These are phyloP conservation scores for Tachypleus tridentatus DNA, from an alignment of 1,140 invertebrate genomes.

Conservation along the genomic window DNA sequence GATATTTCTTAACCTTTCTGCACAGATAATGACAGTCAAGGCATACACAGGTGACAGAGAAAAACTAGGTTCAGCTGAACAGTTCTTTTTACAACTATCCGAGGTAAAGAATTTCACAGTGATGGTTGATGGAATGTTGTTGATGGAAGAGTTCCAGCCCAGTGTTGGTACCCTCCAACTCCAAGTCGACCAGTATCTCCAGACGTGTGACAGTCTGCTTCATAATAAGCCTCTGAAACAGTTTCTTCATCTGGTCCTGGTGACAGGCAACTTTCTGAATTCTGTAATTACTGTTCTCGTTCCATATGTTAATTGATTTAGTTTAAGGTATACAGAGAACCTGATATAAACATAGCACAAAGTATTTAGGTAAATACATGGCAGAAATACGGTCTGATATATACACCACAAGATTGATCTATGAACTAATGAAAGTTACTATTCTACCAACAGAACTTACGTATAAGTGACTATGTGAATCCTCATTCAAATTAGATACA, in stretches of 20 bases:
- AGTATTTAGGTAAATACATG: no score
- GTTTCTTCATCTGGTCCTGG: slow-evolving; percentile 81
- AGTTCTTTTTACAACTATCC: slow-evolving; percentile 73
- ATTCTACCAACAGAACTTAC: no score
- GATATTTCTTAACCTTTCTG: slow-evolving; percentile 25
- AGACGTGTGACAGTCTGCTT: slow-evolving; percentile 72
- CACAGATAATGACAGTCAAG: slow-evolving; percentile 63
- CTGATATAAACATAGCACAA: no score
- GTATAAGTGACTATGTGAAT: no score
- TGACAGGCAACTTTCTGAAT: slow-evolving; percentile 88
- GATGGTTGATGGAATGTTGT: slow-evolving; percentile 76
- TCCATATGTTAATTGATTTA: background rate
- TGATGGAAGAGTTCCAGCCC: slow-evolving; percentile 86
- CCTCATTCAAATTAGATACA: no score
- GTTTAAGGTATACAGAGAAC: no score
- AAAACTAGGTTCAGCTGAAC: slow-evolving; percentile 77
- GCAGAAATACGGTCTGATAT: no score
- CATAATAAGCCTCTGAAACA: slow-evolving; percentile 66
- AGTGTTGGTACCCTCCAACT: slow-evolving; percentile 83
- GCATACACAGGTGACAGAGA: slow-evolving; percentile 67
- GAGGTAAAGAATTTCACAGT: slow-evolving; percentile 70
- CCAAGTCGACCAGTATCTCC: slow-evolving; percentile 79
- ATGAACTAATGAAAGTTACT: no score
- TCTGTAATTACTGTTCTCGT: slow-evolving; percentile 44
- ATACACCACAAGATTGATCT: no score